phyloP scores from a whole-genome alignment of 2,888 invertebrate species.

The Kuschelorhynchus macadamiae region DNA sequence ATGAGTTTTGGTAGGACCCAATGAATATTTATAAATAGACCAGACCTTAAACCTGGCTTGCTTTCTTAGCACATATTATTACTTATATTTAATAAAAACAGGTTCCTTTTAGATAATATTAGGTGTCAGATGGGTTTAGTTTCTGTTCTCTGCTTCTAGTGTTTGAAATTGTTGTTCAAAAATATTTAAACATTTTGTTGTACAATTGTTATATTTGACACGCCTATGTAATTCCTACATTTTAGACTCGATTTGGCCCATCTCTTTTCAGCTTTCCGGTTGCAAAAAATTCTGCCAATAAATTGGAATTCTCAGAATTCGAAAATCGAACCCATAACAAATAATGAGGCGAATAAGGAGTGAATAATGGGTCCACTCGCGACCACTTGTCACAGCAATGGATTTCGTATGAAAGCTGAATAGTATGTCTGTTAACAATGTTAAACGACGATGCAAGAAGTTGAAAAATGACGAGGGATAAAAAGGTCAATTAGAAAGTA shows the following conservation, averaged over 20 bases:
- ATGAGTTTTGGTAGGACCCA: too few species aligned
- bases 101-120: too few species aligned
- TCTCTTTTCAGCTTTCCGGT: constrained; percentile 39
- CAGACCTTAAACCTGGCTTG: too few species aligned
- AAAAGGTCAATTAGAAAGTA: constrained; percentile 10
- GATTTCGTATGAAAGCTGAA: constrained; percentile 50
- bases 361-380: constrained; percentile 57
- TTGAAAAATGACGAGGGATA: constrained; percentile 3
- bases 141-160: too few species aligned
- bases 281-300: constrained; percentile 57
- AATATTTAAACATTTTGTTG: too few species aligned
- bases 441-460: constrained; percentile 22
- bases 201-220: too few species aligned
- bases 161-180: too few species aligned
- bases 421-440: constrained; percentile 43
- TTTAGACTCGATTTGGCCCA: constrained; percentile 34
- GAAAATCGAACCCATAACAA: constrained; percentile 64
- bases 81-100: too few species aligned
- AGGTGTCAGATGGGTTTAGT: too few species aligned
- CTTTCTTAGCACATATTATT: too few species aligned
- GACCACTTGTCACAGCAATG: constrained; percentile 56
- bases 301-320: constrained; percentile 64
- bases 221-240: too few species aligned
- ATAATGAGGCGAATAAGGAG: constrained; percentile 62
- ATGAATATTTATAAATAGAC: too few species aligned